Evolutionary conservation across 2,797 vertebrate species (phyloP).

Genomic region (Pseudochromis fuscus): DNA sequence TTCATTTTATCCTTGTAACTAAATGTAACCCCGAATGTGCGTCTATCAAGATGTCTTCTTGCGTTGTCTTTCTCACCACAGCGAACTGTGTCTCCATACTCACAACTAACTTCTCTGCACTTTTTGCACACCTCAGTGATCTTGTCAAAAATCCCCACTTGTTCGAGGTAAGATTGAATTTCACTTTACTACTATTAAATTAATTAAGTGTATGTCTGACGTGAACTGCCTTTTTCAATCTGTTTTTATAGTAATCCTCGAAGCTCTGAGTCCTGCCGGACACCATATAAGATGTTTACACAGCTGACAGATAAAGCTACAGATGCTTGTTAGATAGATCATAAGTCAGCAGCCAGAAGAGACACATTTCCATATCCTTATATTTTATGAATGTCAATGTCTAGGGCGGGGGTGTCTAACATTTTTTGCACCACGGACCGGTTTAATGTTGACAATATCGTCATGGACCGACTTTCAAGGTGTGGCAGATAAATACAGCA

Average conservation of each 20-base stretch:
- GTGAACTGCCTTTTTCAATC: not conserved
- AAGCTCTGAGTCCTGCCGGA: not conserved
- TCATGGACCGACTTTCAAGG: too few species aligned
- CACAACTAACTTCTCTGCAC: not conserved
- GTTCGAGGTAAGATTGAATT: slow-evolving; percentile 10
- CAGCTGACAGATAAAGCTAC: slow-evolving; percentile 5
- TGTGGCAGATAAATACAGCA: too few species aligned
- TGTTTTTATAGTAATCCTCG: not conserved
- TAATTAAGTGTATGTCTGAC: not conserved
- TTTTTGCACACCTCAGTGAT: slow-evolving; percentile 3
- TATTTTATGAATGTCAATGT: not conserved
- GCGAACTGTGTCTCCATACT: not conserved
- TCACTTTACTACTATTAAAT: not conserved
- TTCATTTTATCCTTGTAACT: not conserved
- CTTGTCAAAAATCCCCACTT: slow-evolving; percentile 18
- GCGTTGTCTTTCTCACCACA: not conserved
- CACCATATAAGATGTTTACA: slow-evolving; percentile 1
- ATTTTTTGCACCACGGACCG: too few species aligned
- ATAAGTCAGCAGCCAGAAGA: not conserved
- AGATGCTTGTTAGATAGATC: too few species aligned
- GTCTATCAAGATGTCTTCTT: too few species aligned
- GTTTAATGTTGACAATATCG: too few species aligned
- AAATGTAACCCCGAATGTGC: too few species aligned
- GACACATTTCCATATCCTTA: not conserved
- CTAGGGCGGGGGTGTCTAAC: not conserved